Evolutionary conservation across 2,888 invertebrate species (phyloP).

Genomic region (Melitaea athalia): DNA sequence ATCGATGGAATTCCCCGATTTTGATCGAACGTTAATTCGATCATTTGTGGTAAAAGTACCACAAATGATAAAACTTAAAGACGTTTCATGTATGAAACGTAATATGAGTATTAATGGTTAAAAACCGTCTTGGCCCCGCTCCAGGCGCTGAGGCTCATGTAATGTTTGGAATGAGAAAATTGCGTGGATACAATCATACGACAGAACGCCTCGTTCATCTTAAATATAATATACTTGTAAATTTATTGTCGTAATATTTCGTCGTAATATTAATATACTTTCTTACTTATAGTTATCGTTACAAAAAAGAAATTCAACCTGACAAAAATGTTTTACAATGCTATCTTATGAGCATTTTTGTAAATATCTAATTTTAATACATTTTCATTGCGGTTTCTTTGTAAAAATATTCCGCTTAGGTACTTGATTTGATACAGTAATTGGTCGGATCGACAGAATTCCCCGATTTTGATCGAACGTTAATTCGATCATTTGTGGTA

Average conservation of each 20-base stretch:
- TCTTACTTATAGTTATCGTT: too few species aligned
- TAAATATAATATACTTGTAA: neutral
- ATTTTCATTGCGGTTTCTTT: neutral
- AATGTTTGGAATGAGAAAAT: constrained; percentile 36
- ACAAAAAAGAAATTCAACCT: too few species aligned
- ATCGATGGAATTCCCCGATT: neutral
- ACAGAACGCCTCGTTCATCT: neutral
- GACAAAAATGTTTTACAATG: too few species aligned
- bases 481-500: neutral
- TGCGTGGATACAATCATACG: constrained; percentile 14
- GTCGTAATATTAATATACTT: too few species aligned
- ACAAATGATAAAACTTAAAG: too few species aligned
- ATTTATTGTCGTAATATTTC: neutral
- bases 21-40: neutral
- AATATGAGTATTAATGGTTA: constrained; percentile 30
- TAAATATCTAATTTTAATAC: neutral
- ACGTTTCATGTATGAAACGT: constrained; percentile 16
- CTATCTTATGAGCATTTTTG: neutral
- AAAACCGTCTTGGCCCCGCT: constrained; percentile 29
- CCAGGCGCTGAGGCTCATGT: constrained; percentile 20
- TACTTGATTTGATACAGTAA: neutral
- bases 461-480: neutral
- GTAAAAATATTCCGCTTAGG: neutral
- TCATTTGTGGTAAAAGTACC: neutral
- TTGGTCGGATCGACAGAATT: neutral